A percentile compares a stretch with the other conserved stretches of the same genome.
These are phyloP conservation scores for Turdus rufiventris DNA, from an alignment of 2,113 vertebrate species.

Conservation along the genomic window DNA sequence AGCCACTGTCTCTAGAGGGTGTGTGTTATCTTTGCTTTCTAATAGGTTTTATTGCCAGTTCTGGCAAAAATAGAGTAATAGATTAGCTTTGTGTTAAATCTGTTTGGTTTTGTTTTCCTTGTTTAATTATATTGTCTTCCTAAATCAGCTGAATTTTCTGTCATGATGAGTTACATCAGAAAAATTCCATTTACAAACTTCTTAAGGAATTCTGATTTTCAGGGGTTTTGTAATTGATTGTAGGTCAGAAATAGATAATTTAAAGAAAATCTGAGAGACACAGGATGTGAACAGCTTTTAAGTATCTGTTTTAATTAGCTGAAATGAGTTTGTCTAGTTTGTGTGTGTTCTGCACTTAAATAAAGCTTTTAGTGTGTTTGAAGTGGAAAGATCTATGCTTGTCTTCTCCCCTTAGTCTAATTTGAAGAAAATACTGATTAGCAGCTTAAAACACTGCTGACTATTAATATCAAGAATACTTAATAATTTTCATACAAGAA, in stretches of 20 bases:
- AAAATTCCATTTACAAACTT: not conserved
- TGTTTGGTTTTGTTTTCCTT: not conserved
- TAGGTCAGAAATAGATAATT: not conserved
- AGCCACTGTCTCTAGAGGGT: not conserved
- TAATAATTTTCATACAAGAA: not conserved
- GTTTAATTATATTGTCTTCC: not conserved
- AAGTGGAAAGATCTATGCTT: not conserved
- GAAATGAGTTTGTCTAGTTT: not conserved
- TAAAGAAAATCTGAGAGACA: not conserved
- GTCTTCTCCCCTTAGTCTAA: not conserved
- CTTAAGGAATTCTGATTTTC: not conserved
- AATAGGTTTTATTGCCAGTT: not conserved
- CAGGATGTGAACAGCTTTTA: not conserved
- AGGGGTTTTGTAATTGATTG: not conserved
- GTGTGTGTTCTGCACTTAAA: not conserved
- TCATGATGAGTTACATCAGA: not conserved
- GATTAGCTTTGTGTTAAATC: not conserved
- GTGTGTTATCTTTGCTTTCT: not conserved
- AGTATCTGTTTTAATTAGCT: not conserved
- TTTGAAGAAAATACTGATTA: not conserved
- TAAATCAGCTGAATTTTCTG: not conserved
- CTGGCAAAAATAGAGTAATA: not conserved
- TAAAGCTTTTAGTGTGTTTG: not conserved
- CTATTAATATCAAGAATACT: not conserved
- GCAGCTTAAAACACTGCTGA: not conserved